Base-by-base conservation (phyloP, 2,888 invertebrate genomes). In the Bugula neritina region DNA sequence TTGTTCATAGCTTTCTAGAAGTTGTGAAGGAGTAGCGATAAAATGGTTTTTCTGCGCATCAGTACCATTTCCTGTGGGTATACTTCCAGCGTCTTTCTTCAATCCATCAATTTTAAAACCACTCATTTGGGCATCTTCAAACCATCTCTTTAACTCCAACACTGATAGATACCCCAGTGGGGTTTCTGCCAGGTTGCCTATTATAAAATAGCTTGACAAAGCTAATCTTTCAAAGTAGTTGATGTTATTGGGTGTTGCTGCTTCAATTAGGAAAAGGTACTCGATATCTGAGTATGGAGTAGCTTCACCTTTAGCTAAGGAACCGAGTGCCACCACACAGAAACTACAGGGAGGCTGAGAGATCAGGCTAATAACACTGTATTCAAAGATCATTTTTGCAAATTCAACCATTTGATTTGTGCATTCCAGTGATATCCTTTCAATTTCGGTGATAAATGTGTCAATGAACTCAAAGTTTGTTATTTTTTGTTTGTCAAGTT, bases 261-360 rank as follows among this genome's bases (percentile, higher is more conserved):
- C 23, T n/a, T 57, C 57, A 5, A 57, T 57, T 17, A 57, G 57
- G 23, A 57, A 57, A 17, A 57, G 13, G 23, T 57, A 57, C 57
- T 57, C 57, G 5, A 57, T 17, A 57, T 57, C 57, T 17, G 57
- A 57, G 23, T 57, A 57, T n/a, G 57, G 57, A n/a, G n/a, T n/a
- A n/a, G n/a, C n/a, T n/a, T n/a, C n/a, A n/a, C n/a, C n/a, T n/a
- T n/a, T n/a, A n/a, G n/a, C n/a, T n/a, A n/a, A n/a, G n/a, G n/a
- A n/a, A n/a, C n/a, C n/a, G n/a, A n/a, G n/a, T n/a, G n/a, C n/a
- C n/a, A n/a, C n/a, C n/a, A n/a, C n/a, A n/a, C n/a, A n/a, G n/a
- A n/a, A n/a, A n/a, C n/a, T n/a, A 57, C 57, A 57, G 25, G 57
- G 57, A 13, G 57, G 57, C 13, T 5, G 5, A 5, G 13, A 25